These are phyloP conservation scores for Cardiocondyla obscurior DNA, from an alignment of 1,140 invertebrate genomes.

Conservation along the genomic window DNA sequence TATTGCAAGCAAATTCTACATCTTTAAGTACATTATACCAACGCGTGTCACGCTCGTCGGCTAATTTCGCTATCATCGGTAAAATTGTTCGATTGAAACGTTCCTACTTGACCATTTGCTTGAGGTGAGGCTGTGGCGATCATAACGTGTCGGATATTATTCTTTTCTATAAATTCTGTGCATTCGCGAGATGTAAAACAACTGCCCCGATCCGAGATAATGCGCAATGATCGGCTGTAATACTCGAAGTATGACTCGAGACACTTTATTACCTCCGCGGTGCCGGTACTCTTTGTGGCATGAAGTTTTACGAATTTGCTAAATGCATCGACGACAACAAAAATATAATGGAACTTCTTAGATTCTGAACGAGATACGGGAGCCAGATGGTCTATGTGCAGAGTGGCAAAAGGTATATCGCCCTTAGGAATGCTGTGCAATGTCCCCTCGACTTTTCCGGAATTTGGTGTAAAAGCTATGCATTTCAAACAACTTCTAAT, in stretches of 20 bases:
- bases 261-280: neutral
- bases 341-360: neutral
- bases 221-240: neutral
- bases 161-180: neutral
- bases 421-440: too few species aligned
- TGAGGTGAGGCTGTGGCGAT: neutral
- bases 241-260: neutral
- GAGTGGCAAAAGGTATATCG: too few species aligned
- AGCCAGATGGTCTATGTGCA: too few species aligned
- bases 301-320: constrained; percentile 3
- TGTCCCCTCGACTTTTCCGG: too few species aligned
- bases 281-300: too few species aligned
- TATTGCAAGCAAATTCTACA: too few species aligned
- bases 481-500: too few species aligned
- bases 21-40: neutral
- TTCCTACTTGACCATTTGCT: neutral
- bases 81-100: constrained; percentile 1
- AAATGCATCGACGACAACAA: neutral
- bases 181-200: neutral
- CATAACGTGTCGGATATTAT: neutral
- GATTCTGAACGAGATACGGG: too few species aligned
- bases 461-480: too few species aligned
- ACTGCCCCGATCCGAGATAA: neutral
- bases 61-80: constrained; percentile 20
- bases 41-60: neutral